A percentile compares a stretch with the other conserved stretches of the same genome.
Conservation (phyloP, 2,113 vertebrate genomes). For the Oplegnathus fasciatus region DNA sequence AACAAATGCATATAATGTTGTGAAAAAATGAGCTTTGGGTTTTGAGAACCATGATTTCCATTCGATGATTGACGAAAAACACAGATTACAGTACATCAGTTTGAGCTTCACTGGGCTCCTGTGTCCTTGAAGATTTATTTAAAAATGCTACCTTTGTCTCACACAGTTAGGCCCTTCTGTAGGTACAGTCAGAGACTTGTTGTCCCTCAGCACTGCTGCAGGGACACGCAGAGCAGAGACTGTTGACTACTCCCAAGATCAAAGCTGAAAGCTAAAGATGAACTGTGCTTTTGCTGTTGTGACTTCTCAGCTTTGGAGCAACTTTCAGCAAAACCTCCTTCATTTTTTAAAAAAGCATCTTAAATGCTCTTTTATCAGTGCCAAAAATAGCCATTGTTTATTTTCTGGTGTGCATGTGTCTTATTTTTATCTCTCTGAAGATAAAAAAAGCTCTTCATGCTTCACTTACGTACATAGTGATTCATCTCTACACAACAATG, state of each 20-base stretch:
- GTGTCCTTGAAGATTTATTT: neutral
- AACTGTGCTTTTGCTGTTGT: neutral
- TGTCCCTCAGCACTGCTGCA: neutral
- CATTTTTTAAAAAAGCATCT: neutral
- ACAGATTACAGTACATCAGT: neutral
- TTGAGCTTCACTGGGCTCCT: neutral
- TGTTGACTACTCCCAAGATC: neutral
- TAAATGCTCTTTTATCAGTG: neutral
- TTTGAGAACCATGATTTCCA: neutral
- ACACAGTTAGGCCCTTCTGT: neutral
- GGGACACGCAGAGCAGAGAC: neutral
- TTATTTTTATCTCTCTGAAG: neutral
- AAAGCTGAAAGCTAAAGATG: neutral
- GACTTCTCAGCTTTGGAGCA: neutral
- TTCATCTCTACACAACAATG: neutral
- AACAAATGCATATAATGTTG: neutral
- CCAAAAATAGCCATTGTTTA: constrained; percentile 3
- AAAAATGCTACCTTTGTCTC: neutral
- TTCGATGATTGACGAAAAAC: neutral
- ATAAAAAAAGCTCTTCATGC: neutral
- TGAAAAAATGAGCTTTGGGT: neutral
- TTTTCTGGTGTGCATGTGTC: neutral
- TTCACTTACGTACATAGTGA: neutral
- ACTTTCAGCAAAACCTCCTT: neutral
- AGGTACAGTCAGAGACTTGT: neutral